Conservation (phyloP, 2,888 invertebrate genomes). For the Chrysolina oricalcia region DNA sequence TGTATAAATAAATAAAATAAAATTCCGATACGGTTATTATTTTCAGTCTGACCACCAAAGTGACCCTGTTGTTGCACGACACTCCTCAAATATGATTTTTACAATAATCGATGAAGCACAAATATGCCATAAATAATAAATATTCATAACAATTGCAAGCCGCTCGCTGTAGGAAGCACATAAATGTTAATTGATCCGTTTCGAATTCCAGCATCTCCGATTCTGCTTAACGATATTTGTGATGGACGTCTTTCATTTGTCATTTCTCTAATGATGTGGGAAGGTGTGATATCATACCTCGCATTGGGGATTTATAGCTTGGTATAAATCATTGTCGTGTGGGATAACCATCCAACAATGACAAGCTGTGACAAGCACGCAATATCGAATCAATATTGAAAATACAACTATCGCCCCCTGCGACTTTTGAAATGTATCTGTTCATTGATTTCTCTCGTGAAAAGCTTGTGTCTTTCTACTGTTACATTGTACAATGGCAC, state of each 20-base stretch:
- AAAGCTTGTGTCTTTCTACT: too few species aligned
- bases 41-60: too few species aligned
- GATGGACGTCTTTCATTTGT: slow-evolving; percentile 31
- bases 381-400: too few species aligned
- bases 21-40: too few species aligned
- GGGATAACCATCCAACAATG: not conserved
- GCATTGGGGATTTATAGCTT: not conserved
- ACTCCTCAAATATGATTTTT: too few species aligned
- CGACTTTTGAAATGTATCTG: too few species aligned
- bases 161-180: slow-evolving; percentile 17
- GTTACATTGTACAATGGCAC: too few species aligned
- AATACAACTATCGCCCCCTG: too few species aligned
- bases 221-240: slow-evolving; percentile 14
- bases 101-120: not conserved
- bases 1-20: too few species aligned
- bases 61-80: too few species aligned
- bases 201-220: not conserved
- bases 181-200: not conserved
- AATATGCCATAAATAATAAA: slow-evolving; percentile 15
- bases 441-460: too few species aligned
- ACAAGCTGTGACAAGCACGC: too few species aligned
- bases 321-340: not conserved
- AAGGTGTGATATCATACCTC: slow-evolving; percentile 21
- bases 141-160: slow-evolving; percentile 10
- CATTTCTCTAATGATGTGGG: slow-evolving; percentile 29